Conservation (phyloP, 2,888 invertebrate genomes). For the Rotaria socialis region DNA sequence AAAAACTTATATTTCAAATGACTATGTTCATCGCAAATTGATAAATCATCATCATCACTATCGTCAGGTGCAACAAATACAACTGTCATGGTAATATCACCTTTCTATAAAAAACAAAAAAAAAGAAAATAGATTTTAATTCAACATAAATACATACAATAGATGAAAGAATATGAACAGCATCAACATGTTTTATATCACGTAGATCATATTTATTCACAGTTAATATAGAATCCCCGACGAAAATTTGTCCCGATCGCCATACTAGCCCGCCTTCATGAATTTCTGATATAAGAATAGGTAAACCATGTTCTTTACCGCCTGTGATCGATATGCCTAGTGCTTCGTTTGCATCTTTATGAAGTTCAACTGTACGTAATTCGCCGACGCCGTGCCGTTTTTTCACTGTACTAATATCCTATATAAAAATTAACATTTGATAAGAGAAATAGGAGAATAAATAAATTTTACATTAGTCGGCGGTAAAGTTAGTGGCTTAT, state of each 20-base stretch:
- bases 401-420: conserved; percentile 56
- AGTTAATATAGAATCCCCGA: conserved; percentile 77
- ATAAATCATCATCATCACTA: conserved; percentile 8
- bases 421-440: conserved; percentile 30
- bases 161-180: conserved; percentile 71
- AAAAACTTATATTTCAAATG: conserved; percentile 32
- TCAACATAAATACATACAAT: neutral
- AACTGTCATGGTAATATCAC: conserved; percentile 10
- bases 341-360: conserved; percentile 71
- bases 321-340: conserved; percentile 80
- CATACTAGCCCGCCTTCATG: conserved; percentile 74
- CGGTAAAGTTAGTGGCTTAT: conserved; percentile 54
- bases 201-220: conserved; percentile 75
- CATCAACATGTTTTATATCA: conserved; percentile 75
- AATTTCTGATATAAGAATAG: conserved; percentile 77
- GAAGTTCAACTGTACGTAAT: conserved; percentile 65
- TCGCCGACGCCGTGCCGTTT: conserved; percentile 60
- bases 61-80: conserved; percentile 12
- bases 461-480: conserved; percentile 53
- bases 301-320: conserved; percentile 78
- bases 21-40: neutral
- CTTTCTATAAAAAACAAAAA: neutral
- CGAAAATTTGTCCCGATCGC: conserved; percentile 69
- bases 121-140: too few species aligned
- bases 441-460: neutral